Conservation (phyloP, 2,113 vertebrate genomes). For the Cynocephalus volans region DNA sequence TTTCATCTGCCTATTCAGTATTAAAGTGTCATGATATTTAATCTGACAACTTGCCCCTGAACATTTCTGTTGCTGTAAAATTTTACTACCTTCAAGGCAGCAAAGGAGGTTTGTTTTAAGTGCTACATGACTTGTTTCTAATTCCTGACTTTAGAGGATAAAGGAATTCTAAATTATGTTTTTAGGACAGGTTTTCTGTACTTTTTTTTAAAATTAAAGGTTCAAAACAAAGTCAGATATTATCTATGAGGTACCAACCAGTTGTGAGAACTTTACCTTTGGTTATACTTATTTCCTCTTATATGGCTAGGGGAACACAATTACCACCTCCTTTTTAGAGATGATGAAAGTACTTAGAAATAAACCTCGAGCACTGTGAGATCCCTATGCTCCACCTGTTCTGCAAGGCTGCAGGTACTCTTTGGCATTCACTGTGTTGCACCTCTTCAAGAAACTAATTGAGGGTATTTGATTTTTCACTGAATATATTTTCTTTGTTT, state of each 20-base stretch:
- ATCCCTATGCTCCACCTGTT: not conserved
- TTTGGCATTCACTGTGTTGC: not conserved
- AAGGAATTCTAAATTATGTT: constrained; percentile 46
- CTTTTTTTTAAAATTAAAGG: constrained; percentile 51
- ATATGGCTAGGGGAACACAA: not conserved
- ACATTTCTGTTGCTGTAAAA: constrained; percentile 20
- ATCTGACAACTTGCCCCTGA: not conserved
- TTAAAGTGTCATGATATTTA: constrained; percentile 40
- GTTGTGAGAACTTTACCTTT: not conserved
- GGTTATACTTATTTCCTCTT: constrained; percentile 49
- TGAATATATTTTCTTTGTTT: constrained; percentile 45
- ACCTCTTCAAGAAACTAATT: constrained; percentile 55
- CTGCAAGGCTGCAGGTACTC: not conserved
- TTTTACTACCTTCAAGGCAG: not conserved
- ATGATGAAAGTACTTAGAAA: constrained; percentile 8
- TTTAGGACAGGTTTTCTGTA: constrained; percentile 12
- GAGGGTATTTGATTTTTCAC: not conserved
- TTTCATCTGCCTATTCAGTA: not conserved
- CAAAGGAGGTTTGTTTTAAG: not conserved
- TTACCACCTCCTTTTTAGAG: constrained; percentile 47
- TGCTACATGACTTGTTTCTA: not conserved
- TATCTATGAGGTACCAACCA: not conserved
- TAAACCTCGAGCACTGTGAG: not conserved
- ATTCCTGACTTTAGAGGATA: not conserved
- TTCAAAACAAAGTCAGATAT: not conserved